Percentiles rank a stretch among this genome's conserved stretches.
Conservation (phyloP, 2,888 invertebrate genomes). For the Arrhopalites spinosus region DNA sequence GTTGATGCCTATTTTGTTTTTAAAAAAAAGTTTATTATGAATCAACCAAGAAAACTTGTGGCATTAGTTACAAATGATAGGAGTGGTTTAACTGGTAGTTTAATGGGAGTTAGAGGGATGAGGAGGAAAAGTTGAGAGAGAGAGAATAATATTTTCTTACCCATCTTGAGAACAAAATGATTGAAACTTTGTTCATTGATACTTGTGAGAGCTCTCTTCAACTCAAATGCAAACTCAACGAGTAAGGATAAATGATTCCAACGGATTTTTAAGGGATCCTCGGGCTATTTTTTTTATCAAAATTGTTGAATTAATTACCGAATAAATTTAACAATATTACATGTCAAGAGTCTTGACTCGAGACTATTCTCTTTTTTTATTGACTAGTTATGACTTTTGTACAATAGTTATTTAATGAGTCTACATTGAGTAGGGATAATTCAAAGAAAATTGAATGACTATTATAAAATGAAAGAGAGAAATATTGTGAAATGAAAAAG, state of each 20-base stretch:
- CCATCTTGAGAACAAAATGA: slow-evolving; percentile 90
- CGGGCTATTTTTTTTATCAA: slow-evolving; percentile 63
- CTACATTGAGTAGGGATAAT: too few species aligned
- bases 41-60: background rate
- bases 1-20: slow-evolving; percentile 81
- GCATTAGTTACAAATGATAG: too few species aligned
- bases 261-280: slow-evolving; percentile 73
- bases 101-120: background rate
- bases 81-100: background rate
- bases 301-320: too few species aligned
- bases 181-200: slow-evolving; percentile 95
- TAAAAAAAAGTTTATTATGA: too few species aligned
- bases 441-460: too few species aligned
- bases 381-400: too few species aligned
- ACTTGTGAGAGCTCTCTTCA: slow-evolving; percentile 85
- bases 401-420: too few species aligned
- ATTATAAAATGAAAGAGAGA: too few species aligned
- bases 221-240: slow-evolving; percentile 87
- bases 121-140: background rate
- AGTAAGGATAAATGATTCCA: slow-evolving; percentile 84
- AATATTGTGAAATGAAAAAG: too few species aligned
- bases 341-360: too few species aligned
- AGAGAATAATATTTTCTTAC: slow-evolving; percentile 57
- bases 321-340: too few species aligned
- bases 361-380: too few species aligned